Evolutionary conservation across 1,140 invertebrate species (phyloP).

Genomic region (Drosophila jambulina): DNA sequence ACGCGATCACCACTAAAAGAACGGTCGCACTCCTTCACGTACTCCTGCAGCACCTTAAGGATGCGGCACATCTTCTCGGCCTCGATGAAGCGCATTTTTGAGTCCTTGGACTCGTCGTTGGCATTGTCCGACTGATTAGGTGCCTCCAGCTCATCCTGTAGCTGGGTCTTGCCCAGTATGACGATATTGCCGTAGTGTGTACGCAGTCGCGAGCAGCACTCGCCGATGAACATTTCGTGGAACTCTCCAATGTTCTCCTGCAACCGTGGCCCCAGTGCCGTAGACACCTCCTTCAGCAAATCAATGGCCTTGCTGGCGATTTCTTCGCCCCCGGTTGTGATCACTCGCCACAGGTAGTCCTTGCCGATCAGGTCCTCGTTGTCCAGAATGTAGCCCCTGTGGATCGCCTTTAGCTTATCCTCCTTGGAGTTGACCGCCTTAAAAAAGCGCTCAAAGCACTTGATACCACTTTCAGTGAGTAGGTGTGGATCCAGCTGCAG

Average conservation of each 20-base stretch:
- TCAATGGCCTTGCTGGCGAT: conserved; percentile 96
- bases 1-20: conserved; percentile 95
- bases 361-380: conserved; percentile 97
- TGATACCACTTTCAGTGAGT: conserved; percentile 98
- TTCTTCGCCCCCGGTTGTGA: conserved; percentile 95
- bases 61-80: conserved; percentile 97
- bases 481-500: conserved; percentile 95
- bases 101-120: conserved; percentile 77
- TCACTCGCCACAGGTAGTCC: conserved; percentile 98
- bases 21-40: conserved; percentile 97
- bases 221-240: conserved; percentile 95
- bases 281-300: conserved; percentile 96
- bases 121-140: conserved; percentile 73
- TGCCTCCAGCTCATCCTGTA: conserved; percentile 72
- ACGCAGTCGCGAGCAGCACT: conserved; percentile 95
- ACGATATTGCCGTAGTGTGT: conserved; percentile 91
- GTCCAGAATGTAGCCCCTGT: conserved; percentile 92
- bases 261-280: conserved; percentile 95
- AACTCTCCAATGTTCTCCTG: conserved; percentile 89
- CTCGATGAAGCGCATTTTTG: conserved; percentile 87
- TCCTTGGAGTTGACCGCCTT: conserved; percentile 98
- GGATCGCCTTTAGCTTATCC: conserved; percentile 95
- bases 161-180: conserved; percentile 70
- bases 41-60: conserved; percentile 97
- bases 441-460: conserved; percentile 95